Base-by-base conservation (phyloP, 2,113 vertebrate species). In the Triplophysa dalaica region DNA sequence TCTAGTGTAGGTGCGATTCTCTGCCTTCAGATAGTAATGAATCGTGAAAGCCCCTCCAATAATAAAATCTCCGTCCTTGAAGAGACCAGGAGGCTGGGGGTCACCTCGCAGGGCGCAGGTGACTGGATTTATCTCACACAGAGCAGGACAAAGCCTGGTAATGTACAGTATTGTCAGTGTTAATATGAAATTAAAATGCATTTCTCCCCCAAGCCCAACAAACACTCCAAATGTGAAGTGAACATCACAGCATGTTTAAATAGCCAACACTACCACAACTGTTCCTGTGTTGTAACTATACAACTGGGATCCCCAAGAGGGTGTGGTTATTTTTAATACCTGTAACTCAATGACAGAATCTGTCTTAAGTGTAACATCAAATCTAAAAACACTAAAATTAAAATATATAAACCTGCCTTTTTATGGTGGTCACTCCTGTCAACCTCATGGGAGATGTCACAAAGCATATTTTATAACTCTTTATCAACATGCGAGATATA, bases 1-100 rank as follows among this genome's bases (percentile, higher is more conserved):
- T 19, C 17, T 80, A 52, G 85, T 91, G 70, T 90, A 92, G 63
- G 85, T 86, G 24, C 86, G 73, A 33, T 84, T 83, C 33, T 86
- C 75, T 24, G 81, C 85, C 38, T 81, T 38, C 33, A 76, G 75
- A 8, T 87, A 82, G 77, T 82, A 8, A 62, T 92, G 90, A 0
- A 93, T 88, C 0, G 89, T 80, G 19, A 93, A 93, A 82, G 87
- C 82, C 8, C 90, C 90, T 10, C 91, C 91, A 62, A 92, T 87
- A 11, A 90, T 1, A 58, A 87, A 91, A 65, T 92, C 90, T 65
- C 91, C 91, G 22, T 89, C 87, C 84, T 85, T 38, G 41, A 85
- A 87, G 50, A 91, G 87, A 8, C 52, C 88, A 75, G 89, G 85
- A 10, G 17, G 75, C 16, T 70, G 83, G 63, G 83, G 13, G 0